Percentiles rank a stretch among this genome's conserved stretches.
These are phyloP conservation scores for Emydoidea blandingii DNA, from an alignment of 2,797 vertebrate species.

Conservation along the genomic window DNA sequence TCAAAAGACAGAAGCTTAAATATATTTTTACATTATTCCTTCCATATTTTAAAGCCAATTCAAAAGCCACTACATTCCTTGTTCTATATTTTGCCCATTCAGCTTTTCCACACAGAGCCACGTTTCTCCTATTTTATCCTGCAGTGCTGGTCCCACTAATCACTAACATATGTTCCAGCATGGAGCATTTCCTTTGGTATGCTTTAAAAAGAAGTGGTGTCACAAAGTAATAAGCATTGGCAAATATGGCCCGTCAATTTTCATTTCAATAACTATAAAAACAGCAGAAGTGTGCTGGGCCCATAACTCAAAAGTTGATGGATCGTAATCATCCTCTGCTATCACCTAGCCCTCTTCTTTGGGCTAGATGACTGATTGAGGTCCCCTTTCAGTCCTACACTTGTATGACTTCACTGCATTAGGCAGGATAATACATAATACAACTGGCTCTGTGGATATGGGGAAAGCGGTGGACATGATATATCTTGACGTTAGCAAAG, in stretches of 20 bases:
- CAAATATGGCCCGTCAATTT: slow-evolving; percentile 69
- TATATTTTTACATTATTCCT: neutral
- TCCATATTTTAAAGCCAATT: neutral
- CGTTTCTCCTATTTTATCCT: slow-evolving; percentile 43
- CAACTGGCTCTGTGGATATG: too few species aligned
- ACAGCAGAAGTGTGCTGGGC: slow-evolving; percentile 29
- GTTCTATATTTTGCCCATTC: slow-evolving; percentile 30
- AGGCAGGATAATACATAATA: slow-evolving; percentile 55
- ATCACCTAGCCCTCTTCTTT: neutral
- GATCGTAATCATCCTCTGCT: neutral
- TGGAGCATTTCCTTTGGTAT: slow-evolving; percentile 54
- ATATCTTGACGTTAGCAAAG: too few species aligned
- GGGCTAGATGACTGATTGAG: neutral
- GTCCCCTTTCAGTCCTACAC: neutral
- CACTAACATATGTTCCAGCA: slow-evolving; percentile 44
- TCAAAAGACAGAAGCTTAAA: slow-evolving; percentile 19
- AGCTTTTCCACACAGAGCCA: slow-evolving; percentile 42
- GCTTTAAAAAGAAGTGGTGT: slow-evolving; percentile 55
- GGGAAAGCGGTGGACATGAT: too few species aligned
- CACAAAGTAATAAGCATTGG: slow-evolving; percentile 54
- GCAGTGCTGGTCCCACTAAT: slow-evolving; percentile 54
- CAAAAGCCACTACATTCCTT: neutral
- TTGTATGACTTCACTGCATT: slow-evolving; percentile 10
- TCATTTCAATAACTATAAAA: slow-evolving; percentile 73
- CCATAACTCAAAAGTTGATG: neutral